These are phyloP conservation scores for Cordilura impudica DNA, from an alignment of 2,888 invertebrate genomes.

Conservation along the genomic window DNA sequence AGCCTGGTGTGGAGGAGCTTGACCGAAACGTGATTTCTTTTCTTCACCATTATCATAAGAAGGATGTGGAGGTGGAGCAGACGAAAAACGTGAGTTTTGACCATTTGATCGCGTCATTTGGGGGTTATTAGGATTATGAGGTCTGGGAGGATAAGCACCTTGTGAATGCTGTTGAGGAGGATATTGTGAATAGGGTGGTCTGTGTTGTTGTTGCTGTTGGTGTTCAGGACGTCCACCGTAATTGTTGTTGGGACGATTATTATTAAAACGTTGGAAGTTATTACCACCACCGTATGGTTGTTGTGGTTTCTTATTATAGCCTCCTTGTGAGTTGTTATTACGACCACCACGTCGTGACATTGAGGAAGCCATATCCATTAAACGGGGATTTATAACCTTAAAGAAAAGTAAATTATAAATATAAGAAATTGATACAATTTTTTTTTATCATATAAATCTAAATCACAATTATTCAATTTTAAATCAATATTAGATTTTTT, in stretches of 20 bases:
- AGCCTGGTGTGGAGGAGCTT: constrained; percentile 33
- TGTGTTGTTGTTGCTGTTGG: constrained; percentile 64
- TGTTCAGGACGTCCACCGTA: constrained; percentile 50
- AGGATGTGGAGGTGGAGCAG: constrained; percentile 63
- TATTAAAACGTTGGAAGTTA: constrained; percentile 51
- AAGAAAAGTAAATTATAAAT: too few relatives aligned
- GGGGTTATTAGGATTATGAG: constrained; percentile 35
- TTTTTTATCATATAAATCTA: not conserved
- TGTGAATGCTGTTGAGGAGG: constrained; percentile 41
- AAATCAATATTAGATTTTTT: too few relatives aligned
- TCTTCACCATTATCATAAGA: constrained; percentile 40
- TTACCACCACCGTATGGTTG: constrained; percentile 40
- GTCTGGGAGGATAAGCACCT: constrained; percentile 43
- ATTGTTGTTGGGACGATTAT: constrained; percentile 37
- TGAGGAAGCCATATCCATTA: constrained; percentile 84
- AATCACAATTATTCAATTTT: not conserved
- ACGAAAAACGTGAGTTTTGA: constrained; percentile 68
- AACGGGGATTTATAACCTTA: constrained; percentile 89
- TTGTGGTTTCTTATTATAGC: constrained; percentile 57
- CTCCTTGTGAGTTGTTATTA: constrained; percentile 71
- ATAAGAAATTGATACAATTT: not conserved
- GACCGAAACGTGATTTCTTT: constrained; percentile 68
- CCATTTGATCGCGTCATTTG: constrained; percentile 68
- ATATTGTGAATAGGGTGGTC: constrained; percentile 59
- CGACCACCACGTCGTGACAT: constrained; percentile 72